These are phyloP conservation scores for Adrianichthys oophorus DNA, from an alignment of 2,797 vertebrate species.

Conservation along the genomic window DNA sequence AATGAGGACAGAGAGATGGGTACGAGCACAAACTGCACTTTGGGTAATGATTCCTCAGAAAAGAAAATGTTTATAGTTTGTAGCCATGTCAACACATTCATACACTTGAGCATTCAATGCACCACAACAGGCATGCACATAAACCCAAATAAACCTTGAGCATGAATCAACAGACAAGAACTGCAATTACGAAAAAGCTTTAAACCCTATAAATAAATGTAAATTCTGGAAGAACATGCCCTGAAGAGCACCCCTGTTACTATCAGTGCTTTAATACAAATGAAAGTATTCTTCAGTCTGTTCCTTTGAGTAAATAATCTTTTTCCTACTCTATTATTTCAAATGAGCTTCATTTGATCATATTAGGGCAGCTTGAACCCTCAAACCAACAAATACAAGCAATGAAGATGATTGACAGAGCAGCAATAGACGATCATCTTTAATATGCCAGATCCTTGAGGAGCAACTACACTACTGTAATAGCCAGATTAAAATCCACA, in stretches of 20 bases:
- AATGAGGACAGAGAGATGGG: slow-evolving; percentile 21
- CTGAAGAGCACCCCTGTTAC: slow-evolving; percentile 34
- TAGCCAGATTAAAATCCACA: slow-evolving; percentile 7
- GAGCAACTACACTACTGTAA: background rate
- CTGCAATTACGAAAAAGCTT: slow-evolving; percentile 45
- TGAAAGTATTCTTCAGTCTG: too few relatives aligned
- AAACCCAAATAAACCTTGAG: slow-evolving; percentile 18
- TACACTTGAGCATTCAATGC: slow-evolving; percentile 17
- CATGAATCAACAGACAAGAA: slow-evolving; percentile 31
- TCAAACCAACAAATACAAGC: slow-evolving; percentile 27
- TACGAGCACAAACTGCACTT: slow-evolving; percentile 26
- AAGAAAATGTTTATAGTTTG: background rate
- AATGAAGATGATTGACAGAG: slow-evolving; percentile 45
- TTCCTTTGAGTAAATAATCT: background rate
- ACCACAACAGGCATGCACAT: slow-evolving; percentile 28
- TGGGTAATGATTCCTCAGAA: background rate
- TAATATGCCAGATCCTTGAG: too few relatives aligned
- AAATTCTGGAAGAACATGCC: slow-evolving; percentile 34
- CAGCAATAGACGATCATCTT: slow-evolving; percentile 1
- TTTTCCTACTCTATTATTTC: background rate
- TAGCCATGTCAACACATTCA: slow-evolving; percentile 18
- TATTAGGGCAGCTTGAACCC: slow-evolving; percentile 40
- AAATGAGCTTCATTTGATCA: slow-evolving; percentile 26
- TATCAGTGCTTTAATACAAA: background rate
- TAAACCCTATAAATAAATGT: slow-evolving; percentile 29